Evolutionary conservation across 2,888 invertebrate genomes (phyloP), one percentile per base, ranked within the genome.

Genomic region (Eugnorisma glareosa): DNA sequence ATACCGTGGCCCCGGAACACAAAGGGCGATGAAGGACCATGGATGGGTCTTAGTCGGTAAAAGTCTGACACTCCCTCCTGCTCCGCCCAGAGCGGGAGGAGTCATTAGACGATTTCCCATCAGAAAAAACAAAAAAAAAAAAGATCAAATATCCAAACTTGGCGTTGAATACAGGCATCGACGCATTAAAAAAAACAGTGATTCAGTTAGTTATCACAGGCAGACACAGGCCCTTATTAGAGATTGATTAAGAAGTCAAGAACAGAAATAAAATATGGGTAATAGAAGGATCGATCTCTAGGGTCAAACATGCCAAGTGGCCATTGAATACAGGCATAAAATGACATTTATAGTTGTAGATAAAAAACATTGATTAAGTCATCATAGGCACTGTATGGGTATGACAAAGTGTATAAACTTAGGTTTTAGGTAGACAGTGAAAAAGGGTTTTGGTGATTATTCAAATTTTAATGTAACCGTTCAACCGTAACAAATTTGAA

Each of bases 381-480:
- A n/a, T 15, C 8, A 37, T 24, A 37, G 24, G 13, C 24, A 6
- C 0, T 37, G 7, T 63, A 63, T 2, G n/a, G 7, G n/a, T n/a
- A 64, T 15, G n/a, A n/a, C 15, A n/a, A n/a, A 37, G 13, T 37
- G 1, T 24, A 13, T 5, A 21, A 18, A 6, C 4, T 18, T 24
- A 31, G 10, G 61, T 11, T 24, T 37, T 7, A 15, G 24, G 37
- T 40, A 64, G 7, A 15, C 15, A 40, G n/a, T 64, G n/a, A n/a
- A 35, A 64, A n/a, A 40, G 1, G 13, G 18, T 7, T 11, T 4
- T 21, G 11, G 2, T 31, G 37, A 11, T 51, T 35, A 13, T 54
- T 35, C 24, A 69, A 35, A n/a, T 43, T 75, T 64, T 75, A 72
- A 43, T 73, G n/a, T 13, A 24, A 64, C 43, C 37, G 31, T 59